These are phyloP conservation scores for Disparrhopalites patrizii DNA, from an alignment of 2,888 invertebrate genomes.

Conservation along the genomic window DNA sequence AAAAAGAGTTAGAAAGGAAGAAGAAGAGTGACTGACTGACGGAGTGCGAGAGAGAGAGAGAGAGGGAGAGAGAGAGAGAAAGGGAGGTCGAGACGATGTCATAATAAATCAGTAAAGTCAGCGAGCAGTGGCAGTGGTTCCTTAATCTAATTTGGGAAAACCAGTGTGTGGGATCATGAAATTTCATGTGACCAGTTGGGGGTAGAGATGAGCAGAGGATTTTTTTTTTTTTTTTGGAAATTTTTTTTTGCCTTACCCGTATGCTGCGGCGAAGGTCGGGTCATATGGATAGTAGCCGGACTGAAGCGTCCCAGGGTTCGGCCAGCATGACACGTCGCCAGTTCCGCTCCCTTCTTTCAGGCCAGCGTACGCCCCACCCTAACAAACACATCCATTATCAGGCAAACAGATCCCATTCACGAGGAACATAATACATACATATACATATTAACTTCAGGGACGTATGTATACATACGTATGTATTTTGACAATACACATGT, in stretches of 20 bases:
- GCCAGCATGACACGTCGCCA: constrained; percentile 88
- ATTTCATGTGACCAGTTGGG: constrained; percentile 46
- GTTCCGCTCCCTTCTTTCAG: constrained; percentile 75
- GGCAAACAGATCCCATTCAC: constrained; percentile 47
- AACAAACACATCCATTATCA: constrained; percentile 46
- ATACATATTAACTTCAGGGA: background rate
- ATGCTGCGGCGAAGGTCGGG: constrained; percentile 78
- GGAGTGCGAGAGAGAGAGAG: constrained; percentile 8
- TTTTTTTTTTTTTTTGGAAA: too few relatives aligned
- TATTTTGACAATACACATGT: too few relatives aligned
- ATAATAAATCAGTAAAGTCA: constrained; percentile 48
- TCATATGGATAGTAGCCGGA: constrained; percentile 80
- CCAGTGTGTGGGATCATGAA: constrained; percentile 49
- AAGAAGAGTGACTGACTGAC: background rate
- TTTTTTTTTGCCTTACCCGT: constrained; percentile 69
- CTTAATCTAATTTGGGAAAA: constrained; percentile 49
- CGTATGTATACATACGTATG: background rate
- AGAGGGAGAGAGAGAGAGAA: constrained; percentile 28
- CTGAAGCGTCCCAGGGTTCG: constrained; percentile 75
- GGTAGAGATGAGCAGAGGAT: constrained; percentile 25
- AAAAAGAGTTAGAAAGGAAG: background rate
- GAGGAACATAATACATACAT: too few relatives aligned
- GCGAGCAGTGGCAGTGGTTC: constrained; percentile 46
- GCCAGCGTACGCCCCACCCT: constrained; percentile 49
- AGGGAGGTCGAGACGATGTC: constrained; percentile 48